These are phyloP conservation scores for Corticium candelabrum DNA, from an alignment of 37 sponge, comb jelly and placozoan genomes.

Conservation along the genomic window DNA sequence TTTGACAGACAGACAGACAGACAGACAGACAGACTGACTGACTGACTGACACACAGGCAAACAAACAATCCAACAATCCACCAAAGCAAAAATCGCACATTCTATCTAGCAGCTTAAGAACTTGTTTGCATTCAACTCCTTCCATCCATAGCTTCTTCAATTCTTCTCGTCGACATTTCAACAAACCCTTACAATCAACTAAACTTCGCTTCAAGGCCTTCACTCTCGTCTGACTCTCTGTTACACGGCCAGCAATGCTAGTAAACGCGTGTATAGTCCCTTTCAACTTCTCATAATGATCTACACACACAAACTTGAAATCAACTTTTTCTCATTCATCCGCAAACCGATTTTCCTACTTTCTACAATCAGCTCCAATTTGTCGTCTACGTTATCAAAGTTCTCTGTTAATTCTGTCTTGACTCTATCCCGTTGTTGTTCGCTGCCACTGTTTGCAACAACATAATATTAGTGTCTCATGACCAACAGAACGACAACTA, in stretches of 20 bases:
- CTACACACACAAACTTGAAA: too few relatives aligned
- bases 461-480: too few relatives aligned
- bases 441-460: too few relatives aligned
- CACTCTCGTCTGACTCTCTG: conserved; percentile 41
- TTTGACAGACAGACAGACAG: too few relatives aligned
- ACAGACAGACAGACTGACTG: too few relatives aligned
- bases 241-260: conserved; percentile 39
- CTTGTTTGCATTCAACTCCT: conserved; percentile 70
- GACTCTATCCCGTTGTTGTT: not conserved
- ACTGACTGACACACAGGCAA: too few relatives aligned
- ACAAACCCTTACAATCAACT: conserved; percentile 44
- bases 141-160: conserved; percentile 82
- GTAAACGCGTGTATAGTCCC: conserved; percentile 45
- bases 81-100: too few relatives aligned
- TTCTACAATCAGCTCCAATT: not conserved
- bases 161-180: conserved; percentile 78
- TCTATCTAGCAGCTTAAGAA: conserved; percentile 57
- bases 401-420: not conserved
- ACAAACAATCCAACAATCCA: too few relatives aligned
- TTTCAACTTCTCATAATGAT: conserved; percentile 55
- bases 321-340: too few relatives aligned
- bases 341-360: not conserved
- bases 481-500: too few relatives aligned
- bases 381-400: not conserved
- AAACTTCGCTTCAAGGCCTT: conserved; percentile 39